These are phyloP conservation scores for Apotomis capreana DNA, from an alignment of 2,888 invertebrate species.

Conservation along the genomic window DNA sequence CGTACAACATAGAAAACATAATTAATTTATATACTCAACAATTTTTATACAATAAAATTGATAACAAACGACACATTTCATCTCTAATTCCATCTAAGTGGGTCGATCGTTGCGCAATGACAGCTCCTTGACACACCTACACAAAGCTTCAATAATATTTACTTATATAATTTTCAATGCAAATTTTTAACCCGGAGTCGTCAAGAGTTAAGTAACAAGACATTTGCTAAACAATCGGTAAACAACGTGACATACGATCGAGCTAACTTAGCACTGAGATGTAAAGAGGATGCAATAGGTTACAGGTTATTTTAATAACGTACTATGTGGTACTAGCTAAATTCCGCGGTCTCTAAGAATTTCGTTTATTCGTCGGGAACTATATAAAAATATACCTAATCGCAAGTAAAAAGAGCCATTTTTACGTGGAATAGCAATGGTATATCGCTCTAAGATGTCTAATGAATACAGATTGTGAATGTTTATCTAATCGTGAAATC, in stretches of 20 bases:
- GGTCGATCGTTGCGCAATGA: constrained; percentile 32
- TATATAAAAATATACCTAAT: too few relatives aligned
- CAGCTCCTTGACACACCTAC: constrained; percentile 38
- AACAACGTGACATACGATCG: background rate
- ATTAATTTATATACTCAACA: too few relatives aligned
- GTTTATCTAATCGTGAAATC: too few relatives aligned
- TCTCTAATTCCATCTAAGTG: constrained; percentile 12
- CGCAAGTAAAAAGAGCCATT: too few relatives aligned
- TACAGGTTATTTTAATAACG: background rate
- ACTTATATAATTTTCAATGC: constrained; percentile 37
- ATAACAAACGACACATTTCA: background rate
- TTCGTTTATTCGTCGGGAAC: too few relatives aligned
- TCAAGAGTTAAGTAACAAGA: constrained; percentile 30
- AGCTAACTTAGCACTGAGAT: background rate
- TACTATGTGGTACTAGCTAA: too few relatives aligned
- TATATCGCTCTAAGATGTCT: too few relatives aligned
- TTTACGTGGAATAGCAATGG: too few relatives aligned
- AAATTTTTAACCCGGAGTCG: constrained; percentile 19
- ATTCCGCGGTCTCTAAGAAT: too few relatives aligned
- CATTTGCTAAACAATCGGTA: constrained; percentile 18
- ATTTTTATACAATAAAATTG: too few relatives aligned
- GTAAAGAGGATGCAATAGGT: background rate
- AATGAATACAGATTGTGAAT: too few relatives aligned
- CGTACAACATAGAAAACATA: too few relatives aligned
- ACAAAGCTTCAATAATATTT: constrained; percentile 40